A percentile compares a stretch with the other conserved stretches of the same genome.
phyloP scores from a whole-genome alignment of 2,888 invertebrate species.

The Cheilosia pagana region DNA sequence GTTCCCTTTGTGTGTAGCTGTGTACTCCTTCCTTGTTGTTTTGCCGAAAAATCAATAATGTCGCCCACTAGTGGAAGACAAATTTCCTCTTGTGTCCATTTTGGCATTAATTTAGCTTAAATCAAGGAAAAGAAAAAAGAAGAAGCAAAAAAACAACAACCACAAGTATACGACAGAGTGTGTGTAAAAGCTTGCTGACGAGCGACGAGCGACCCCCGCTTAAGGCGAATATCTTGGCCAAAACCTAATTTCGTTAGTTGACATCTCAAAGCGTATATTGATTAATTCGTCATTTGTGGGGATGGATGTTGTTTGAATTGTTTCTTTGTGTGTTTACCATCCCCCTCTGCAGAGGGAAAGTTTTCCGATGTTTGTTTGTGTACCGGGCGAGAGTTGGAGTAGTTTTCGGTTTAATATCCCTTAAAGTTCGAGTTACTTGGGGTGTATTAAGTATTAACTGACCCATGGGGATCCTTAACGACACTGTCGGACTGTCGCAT shows the following conservation, averaged over 20 bases:
- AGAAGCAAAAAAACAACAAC: neutral
- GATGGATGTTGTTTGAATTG: slow-evolving; percentile 18
- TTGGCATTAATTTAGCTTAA: slow-evolving; percentile 69
- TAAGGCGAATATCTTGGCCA: slow-evolving; percentile 30
- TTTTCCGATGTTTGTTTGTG: slow-evolving; percentile 25
- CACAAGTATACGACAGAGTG: slow-evolving; percentile 10
- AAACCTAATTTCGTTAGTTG: slow-evolving; percentile 60
- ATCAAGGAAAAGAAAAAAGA: slow-evolving; percentile 15
- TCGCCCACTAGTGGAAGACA: slow-evolving; percentile 14
- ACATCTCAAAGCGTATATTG: slow-evolving; percentile 58
- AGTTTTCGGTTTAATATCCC: slow-evolving; percentile 28
- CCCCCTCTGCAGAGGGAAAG: slow-evolving; percentile 42
- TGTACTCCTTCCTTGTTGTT: neutral
- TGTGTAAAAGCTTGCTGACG: neutral
- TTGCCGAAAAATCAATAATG: slow-evolving; percentile 59
- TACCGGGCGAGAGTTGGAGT: slow-evolving; percentile 10
- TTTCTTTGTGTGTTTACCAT: slow-evolving; percentile 13
- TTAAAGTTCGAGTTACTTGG: slow-evolving; percentile 32
- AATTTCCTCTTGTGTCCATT: slow-evolving; percentile 51
- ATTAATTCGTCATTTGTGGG: slow-evolving; percentile 53
- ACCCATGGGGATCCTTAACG: slow-evolving; percentile 7
- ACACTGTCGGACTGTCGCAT: slow-evolving; percentile 7
- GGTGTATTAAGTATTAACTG: slow-evolving; percentile 7
- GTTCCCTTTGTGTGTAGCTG: neutral
- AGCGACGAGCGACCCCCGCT: neutral